Evolutionary conservation across 2,797 vertebrate genomes (phyloP).

Genomic region (Hippoglossus hippoglossus): DNA sequence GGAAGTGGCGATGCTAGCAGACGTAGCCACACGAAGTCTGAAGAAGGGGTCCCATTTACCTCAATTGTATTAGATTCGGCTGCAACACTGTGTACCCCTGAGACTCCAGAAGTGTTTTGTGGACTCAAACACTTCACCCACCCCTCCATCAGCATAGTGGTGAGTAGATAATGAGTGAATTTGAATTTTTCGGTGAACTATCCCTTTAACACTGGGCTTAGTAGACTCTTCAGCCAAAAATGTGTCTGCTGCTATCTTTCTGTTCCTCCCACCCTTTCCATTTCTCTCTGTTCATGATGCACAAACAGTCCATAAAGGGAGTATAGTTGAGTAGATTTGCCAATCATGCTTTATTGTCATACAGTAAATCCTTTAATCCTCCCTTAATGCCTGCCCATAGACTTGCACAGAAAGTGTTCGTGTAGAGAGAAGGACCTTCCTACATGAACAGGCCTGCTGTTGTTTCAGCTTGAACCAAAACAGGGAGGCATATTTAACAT

Average conservation of each 20-base stretch:
- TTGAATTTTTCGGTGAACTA: too few relatives aligned
- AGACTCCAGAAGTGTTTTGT: too few relatives aligned
- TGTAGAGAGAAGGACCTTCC: conserved; percentile 23
- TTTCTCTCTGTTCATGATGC: conserved; percentile 39
- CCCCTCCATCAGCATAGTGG: too few relatives aligned
- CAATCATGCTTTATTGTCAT: conserved; percentile 19
- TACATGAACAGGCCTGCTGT: conserved; percentile 49
- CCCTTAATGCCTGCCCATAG: background rate
- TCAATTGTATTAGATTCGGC: too few relatives aligned
- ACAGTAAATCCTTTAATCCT: conserved; percentile 30
- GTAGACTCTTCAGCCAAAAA: too few relatives aligned
- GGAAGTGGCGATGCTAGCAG: too few relatives aligned
- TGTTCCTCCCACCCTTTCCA: conserved; percentile 30
- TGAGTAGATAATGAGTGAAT: too few relatives aligned
- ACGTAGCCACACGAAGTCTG: too few relatives aligned
- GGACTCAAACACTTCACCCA: too few relatives aligned
- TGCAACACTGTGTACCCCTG: too few relatives aligned
- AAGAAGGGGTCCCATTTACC: too few relatives aligned
- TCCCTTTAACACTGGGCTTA: too few relatives aligned
- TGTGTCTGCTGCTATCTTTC: conserved; percentile 8
- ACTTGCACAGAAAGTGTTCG: conserved; percentile 13
- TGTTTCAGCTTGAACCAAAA: conserved; percentile 65
- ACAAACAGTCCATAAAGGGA: conserved; percentile 12
- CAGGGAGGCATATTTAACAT: conserved; percentile 42
- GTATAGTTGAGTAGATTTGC: conserved; percentile 10